Base-by-base conservation (phyloP, 2,797 vertebrate species). In the Catharus ustulatus region DNA sequence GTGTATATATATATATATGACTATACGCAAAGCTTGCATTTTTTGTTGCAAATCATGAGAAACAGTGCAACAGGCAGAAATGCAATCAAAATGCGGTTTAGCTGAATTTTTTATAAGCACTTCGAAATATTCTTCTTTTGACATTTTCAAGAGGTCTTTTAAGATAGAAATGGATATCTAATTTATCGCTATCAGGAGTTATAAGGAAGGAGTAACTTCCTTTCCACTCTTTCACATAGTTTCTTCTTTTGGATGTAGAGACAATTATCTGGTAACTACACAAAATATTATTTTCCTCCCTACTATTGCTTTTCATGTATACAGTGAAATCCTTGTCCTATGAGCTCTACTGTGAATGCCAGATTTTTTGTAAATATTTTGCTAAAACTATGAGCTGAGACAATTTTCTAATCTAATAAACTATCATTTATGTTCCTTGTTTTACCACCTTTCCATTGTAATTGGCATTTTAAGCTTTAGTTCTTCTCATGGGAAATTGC, bases 361-460 rank as follows among this genome's bases (percentile, higher is more conserved):
- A 71, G 19, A 22, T n/a, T 92, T 71, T 84, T 89, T 19, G 26
- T 32, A 85, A 94, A 89, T 82, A 71, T 64, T 90, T 73, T 81
- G 61, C 23, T 82, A 66, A 82, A 92, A 43, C 43, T 43, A 45
- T 45, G 29, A 89, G n/a, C 27, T 30, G 34, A 87, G 49, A 72
- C 24, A 63, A 88, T 85, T 91, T 93, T 85, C 51, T 81, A 59
- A 81, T 59, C 51, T 69, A 93, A 88, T 40, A 87, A 92, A 68
- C 13, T 5, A 49, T 32, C 7, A 71, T 79, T 94, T 87, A 76
- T 63, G 79, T 84, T 86, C n/a, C n/a, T 19, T 43, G 34, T 73
- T 94, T 84, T 69, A 91, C 63, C 61, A 90, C 84, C 73, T 94
- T 84, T 87, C 42, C 21, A 3, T 54, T 76, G 52, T 59, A 91